These are phyloP conservation scores for Pitangus sulphuratus DNA, from an alignment of 2,797 vertebrate species.

Conservation along the genomic window DNA sequence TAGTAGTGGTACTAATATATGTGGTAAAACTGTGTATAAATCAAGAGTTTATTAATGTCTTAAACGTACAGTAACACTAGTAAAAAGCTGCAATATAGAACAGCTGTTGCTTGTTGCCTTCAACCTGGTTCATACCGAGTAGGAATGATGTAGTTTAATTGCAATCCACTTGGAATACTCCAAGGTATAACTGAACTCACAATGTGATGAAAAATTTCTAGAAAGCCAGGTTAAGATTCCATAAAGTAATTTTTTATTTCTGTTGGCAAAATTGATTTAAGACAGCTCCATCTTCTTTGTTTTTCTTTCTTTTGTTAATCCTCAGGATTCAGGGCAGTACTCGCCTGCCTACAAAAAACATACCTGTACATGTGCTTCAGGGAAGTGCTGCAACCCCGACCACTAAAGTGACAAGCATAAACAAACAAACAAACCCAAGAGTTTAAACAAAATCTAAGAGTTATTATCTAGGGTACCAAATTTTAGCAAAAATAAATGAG, in stretches of 20 bases:
- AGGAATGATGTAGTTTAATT: background rate
- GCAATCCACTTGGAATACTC: background rate
- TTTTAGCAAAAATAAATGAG: background rate
- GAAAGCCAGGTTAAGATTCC: background rate
- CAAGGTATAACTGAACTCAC: background rate
- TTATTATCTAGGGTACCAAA: background rate
- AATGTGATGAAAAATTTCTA: background rate
- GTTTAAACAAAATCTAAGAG: background rate
- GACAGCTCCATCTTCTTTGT: no score
- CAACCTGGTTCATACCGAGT: background rate
- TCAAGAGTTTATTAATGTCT: background rate
- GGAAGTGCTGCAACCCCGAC: background rate
- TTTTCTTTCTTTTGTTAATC: fast-evolving
- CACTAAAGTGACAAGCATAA: background rate
- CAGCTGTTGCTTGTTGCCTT: background rate
- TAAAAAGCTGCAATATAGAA: background rate
- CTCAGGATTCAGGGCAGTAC: background rate
- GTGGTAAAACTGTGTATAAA: background rate
- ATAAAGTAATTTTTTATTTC: background rate
- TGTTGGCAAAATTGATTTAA: background rate
- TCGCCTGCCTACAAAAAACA: background rate
- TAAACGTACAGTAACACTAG: background rate
- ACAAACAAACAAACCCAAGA: fast-evolving
- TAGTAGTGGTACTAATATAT: background rate
- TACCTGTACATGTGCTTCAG: background rate